Evolutionary conservation across 2,888 invertebrate species (phyloP), one percentile per base, ranked within the genome.

Genomic region (Argyra leucocephala): DNA sequence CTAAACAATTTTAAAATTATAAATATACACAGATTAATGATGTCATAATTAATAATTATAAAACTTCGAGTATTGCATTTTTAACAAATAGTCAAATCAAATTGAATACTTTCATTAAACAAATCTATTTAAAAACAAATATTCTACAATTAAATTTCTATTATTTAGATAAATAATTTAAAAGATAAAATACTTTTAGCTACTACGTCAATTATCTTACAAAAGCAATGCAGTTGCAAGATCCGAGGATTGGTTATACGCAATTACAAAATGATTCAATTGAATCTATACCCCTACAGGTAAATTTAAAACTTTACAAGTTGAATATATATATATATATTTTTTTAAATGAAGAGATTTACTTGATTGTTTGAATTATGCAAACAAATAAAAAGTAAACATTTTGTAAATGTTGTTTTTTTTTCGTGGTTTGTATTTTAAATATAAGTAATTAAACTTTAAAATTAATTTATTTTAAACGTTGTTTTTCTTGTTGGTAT

Each of bases 181-280:
- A n/a, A n/a, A n/a, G n/a, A n/a, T n/a, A n/a, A n/a, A n/a, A n/a
- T n/a, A n/a, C 66, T 69, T 70, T 36, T 78, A 91, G 90, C 73
- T 90, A 89, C 78, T 90, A 86, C 74, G 85, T 90, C 70, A 88
- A 91, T 78, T 88, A 87, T 75, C 82, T 84, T 68, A 87, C 85
- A 63, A 88, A 87, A 79, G 85, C 84, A 60, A 90, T 90, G 70
- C 86, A 88, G 72, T 87, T 90, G 85, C 88, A 90, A 74, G 90
- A 91, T 81, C 90, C 90, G 21, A 82, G 89, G 71, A 80, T 81
- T 64, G 81, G 83, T 68, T 84, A 84, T 71, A 83, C 82, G 64
- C 79, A 79, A 73, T 75, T 80, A 72, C 83, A 81, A 72, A 80
- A 79, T 67, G 80, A 82, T 69, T 81, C 82, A 57, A 81, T 81